A percentile compares a stretch with the other conserved stretches of the same genome.
phyloP scores from a whole-genome alignment of 2,888 invertebrate species.

The Conchocele bisecta region DNA sequence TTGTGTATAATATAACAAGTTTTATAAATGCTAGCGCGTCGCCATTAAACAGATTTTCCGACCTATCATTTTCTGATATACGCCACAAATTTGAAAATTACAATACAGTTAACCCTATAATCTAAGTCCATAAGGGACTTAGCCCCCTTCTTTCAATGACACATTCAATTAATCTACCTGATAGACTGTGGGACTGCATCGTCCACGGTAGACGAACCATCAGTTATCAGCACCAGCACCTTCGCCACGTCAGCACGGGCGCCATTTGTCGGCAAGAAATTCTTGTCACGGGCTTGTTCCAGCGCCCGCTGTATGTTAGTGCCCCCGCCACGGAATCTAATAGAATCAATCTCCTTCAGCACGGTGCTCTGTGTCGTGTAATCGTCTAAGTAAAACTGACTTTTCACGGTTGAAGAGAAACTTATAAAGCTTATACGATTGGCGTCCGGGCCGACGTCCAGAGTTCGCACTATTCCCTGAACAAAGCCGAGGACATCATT shows the following conservation, averaged over 20 bases:
- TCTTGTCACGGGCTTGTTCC: slow-evolving; percentile 29
- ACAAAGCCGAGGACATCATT: neutral
- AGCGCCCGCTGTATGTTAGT: slow-evolving; percentile 48
- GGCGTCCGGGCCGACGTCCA: neutral
- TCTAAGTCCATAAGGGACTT: too few species aligned
- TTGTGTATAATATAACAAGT: too few species aligned
- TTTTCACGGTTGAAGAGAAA: slow-evolving; percentile 1
- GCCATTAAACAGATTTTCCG: too few species aligned
- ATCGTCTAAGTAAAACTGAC: neutral
- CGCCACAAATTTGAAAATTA: too few species aligned
- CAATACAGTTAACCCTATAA: too few species aligned
- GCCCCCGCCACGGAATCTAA: slow-evolving; percentile 37
- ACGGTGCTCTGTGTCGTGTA: slow-evolving; percentile 15
- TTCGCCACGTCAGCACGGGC: slow-evolving; percentile 14
- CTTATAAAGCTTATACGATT: neutral
- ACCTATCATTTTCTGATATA: too few species aligned
- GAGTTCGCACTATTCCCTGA: neutral
- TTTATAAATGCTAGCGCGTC: too few species aligned
- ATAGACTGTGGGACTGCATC: slow-evolving; percentile 9
- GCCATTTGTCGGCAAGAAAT: slow-evolving; percentile 33
- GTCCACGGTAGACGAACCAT: slow-evolving; percentile 34
- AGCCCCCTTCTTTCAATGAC: too few species aligned
- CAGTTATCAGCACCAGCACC: slow-evolving; percentile 48
- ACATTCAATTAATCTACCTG: too few species aligned
- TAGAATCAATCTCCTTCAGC: slow-evolving; percentile 15